These are phyloP conservation scores for Helleia helle DNA, from an alignment of 2,888 invertebrate species.

Conservation along the genomic window DNA sequence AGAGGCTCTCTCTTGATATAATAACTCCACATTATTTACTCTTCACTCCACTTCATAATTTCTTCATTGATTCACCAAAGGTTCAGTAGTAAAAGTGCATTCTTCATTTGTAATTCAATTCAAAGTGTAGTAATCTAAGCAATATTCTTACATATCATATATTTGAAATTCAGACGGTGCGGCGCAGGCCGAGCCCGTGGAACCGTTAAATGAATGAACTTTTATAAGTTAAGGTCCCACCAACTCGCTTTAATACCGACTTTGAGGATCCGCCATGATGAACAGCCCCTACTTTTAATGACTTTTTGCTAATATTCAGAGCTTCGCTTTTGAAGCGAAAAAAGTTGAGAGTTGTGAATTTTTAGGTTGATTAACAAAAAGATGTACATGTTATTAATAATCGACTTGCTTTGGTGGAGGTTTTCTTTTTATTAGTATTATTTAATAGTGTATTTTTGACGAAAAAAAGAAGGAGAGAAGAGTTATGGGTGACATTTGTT, in stretches of 20 bases:
- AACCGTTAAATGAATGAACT: constrained; percentile 73
- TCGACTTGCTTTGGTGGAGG: too few relatives aligned
- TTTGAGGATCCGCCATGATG: constrained; percentile 62
- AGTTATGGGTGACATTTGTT: too few relatives aligned
- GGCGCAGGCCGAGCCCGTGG: constrained; percentile 40
- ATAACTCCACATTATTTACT: too few relatives aligned
- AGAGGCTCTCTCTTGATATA: too few relatives aligned
- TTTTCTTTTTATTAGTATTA: too few relatives aligned
- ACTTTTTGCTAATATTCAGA: constrained; percentile 70
- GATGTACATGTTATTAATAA: background rate
- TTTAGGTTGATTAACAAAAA: constrained; percentile 37
- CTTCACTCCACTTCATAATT: too few relatives aligned
- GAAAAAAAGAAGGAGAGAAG: too few relatives aligned
- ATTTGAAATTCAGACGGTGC: constrained; percentile 51
- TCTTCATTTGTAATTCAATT: too few relatives aligned
- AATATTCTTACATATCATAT: constrained; percentile 23
- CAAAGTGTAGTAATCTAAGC: too few relatives aligned
- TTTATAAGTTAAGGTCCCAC: constrained; percentile 61
- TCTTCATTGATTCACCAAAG: too few relatives aligned
- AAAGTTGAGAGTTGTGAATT: constrained; percentile 37
- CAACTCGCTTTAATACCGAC: constrained; percentile 60
- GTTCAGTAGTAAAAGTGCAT: too few relatives aligned
- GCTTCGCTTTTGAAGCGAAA: constrained; percentile 43
- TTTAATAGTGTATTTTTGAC: too few relatives aligned
- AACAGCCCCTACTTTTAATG: constrained; percentile 71